Evolutionary conservation across 2,797 vertebrate genomes (phyloP).

Genomic region (Leucoraja ocellata): DNA sequence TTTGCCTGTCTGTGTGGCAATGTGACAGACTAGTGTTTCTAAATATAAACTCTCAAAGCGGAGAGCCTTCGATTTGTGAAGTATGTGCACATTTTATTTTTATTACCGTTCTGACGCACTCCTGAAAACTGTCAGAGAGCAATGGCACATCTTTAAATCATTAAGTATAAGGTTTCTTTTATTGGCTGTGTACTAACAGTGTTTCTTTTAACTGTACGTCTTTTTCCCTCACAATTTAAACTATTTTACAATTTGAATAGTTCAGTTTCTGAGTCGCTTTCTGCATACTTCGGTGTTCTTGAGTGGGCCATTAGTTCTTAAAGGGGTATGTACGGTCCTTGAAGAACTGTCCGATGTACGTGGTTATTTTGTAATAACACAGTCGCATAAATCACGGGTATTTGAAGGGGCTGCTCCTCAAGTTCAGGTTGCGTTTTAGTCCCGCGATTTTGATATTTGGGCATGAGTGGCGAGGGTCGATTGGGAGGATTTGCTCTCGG

Average conservation of each 20-base stretch:
- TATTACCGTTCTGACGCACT: neutral
- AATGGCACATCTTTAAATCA: conserved; percentile 26
- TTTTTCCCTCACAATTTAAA: conserved; percentile 14
- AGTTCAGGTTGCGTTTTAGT: no score
- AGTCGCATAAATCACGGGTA: neutral
- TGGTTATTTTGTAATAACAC: neutral
- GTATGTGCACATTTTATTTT: neutral
- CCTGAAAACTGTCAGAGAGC: neutral
- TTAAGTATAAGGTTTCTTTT: neutral
- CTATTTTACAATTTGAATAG: neutral
- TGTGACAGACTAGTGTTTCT: neutral
- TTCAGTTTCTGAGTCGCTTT: neutral
- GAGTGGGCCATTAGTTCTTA: conserved; percentile 11
- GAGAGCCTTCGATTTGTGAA: neutral
- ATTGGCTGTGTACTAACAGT: conserved; percentile 17
- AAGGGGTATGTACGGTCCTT: neutral
- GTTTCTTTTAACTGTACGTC: neutral
- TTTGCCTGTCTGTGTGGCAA: neutral
- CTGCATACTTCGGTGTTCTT: neutral
- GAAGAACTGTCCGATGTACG: neutral
- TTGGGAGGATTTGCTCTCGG: no score
- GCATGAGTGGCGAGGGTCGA: no score
- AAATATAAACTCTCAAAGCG: neutral
- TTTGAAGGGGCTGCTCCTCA: no score
- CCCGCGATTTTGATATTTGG: no score